Evolutionary conservation across 37 sponge, comb jelly and placozoan species (phyloP), one percentile per base, ranked within the genome.

Genomic region (Halichondria panicea): DNA sequence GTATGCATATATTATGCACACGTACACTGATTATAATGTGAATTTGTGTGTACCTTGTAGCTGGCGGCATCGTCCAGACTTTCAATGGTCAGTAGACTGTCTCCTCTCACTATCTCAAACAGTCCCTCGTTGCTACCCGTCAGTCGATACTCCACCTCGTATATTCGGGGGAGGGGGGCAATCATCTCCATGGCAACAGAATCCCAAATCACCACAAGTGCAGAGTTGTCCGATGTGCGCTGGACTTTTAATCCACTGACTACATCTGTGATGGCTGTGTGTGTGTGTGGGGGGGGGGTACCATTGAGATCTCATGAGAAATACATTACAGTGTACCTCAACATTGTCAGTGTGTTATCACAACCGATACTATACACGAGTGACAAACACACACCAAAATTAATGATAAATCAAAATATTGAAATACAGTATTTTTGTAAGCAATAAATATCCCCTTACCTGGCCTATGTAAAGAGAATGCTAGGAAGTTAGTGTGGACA

Each of bases 161-260:
- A 66, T 13, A 28, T 66, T 7, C 21, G 43, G 44, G 33, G 21
- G 27, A 70, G 34, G 2, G 59, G 25, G 39, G 42, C 11, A 5
- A 0, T 9, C 7, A 37, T 18, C 39, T 22, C 19, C 1, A 52
- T 33, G 1, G 18, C 24, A 43, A 15, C n/a, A 24, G 50, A 36
- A 3, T 24, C 9, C 77, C 77, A 77, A 27, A 48, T 33, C 39
- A 77, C 48, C 36, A 77, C 53, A n/a, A 77, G 53, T 18, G 3
- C 22, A 0, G 12, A 4, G 77, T 64, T 64, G 50, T 77, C 64
- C 28, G 11, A 7, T 3, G 66, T 64, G 1, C 66, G 53, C 9
- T 62, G 4, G 36, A 77, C 66, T 36, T 66, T 77, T 54, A 77
- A n/a, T 38, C 66, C 52, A n/a, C 13, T 8, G 66, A 52, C 7